A percentile compares a stretch with the other conserved stretches of the same genome.
Conservation (phyloP, 92 coral and sea anemone species). For the Zoanthus sansibaricus region DNA sequence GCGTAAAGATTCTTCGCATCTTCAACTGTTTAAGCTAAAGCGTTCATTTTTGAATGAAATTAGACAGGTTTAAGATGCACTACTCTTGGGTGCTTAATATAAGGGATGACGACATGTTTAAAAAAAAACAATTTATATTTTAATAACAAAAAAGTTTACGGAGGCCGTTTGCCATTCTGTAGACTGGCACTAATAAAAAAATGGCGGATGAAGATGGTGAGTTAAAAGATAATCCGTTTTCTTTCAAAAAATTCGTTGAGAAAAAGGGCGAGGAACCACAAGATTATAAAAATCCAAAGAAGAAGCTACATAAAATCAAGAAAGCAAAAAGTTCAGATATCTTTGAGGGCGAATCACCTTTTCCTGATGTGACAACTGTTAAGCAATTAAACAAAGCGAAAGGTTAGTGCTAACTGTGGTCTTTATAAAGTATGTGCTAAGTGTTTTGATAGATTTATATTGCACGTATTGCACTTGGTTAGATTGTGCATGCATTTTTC, state of each 20-base stretch:
- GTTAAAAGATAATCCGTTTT: slow-evolving; percentile 20
- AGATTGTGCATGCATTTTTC: too few species aligned
- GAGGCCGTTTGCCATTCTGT: neutral
- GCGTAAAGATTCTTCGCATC: neutral
- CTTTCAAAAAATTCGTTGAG: slow-evolving; percentile 37
- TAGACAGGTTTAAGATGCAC: neutral
- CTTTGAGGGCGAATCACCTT: slow-evolving; percentile 30
- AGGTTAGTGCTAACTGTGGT: neutral
- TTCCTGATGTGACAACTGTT: slow-evolving; percentile 3
- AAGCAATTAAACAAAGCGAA: neutral
- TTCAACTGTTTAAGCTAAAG: neutral
- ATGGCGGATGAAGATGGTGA: slow-evolving; percentile 41
- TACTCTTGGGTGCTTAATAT: too few species aligned
- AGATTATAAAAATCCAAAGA: slow-evolving; percentile 15
- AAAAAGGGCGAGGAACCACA: slow-evolving; percentile 27
- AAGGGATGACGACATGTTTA: too few species aligned
- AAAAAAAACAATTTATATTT: too few species aligned
- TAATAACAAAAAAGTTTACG: neutral
- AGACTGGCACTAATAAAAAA: slow-evolving; percentile 19
- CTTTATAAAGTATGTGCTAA: neutral
- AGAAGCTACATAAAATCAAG: slow-evolving; percentile 24
- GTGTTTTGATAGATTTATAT: neutral
- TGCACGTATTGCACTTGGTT: too few species aligned
- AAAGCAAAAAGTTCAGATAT: slow-evolving; percentile 17
- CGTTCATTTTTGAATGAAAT: neutral